Percentiles rank a stretch among this genome's conserved stretches.
Evolutionary conservation across 2,113 vertebrate genomes (phyloP).

Genomic region (Spermophilus dauricus): DNA sequence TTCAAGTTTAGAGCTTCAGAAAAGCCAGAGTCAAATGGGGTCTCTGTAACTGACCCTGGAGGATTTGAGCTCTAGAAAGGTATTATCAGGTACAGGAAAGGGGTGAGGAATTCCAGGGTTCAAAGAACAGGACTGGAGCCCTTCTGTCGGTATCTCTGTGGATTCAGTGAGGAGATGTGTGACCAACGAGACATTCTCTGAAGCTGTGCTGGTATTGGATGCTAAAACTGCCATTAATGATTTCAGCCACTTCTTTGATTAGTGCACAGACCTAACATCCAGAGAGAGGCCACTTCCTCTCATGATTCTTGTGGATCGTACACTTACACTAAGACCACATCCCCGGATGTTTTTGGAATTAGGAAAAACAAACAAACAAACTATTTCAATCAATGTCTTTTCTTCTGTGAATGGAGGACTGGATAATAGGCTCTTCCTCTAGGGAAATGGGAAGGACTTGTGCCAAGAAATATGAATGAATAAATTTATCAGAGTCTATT

Average conservation of each 20-base stretch:
- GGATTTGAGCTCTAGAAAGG: neutral
- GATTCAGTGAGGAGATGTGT: neutral
- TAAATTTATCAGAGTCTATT: neutral
- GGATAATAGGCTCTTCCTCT: neutral
- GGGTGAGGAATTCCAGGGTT: neutral
- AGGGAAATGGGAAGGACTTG: neutral
- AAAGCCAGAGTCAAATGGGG: neutral
- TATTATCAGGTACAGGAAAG: neutral
- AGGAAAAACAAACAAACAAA: neutral
- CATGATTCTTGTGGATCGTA: neutral
- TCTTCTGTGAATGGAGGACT: neutral
- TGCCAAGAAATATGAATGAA: constrained; percentile 20
- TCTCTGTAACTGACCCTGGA: neutral
- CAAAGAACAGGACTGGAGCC: neutral
- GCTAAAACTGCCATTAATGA: neutral
- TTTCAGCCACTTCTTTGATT: neutral
- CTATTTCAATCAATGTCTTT: constrained; percentile 10
- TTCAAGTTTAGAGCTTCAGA: neutral
- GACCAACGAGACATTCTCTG: neutral
- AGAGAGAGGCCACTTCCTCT: neutral
- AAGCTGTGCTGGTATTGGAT: neutral
- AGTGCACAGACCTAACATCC: neutral
- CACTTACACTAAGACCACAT: neutral
- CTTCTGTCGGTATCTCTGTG: too few relatives aligned
- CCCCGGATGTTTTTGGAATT: neutral